Conservation (phyloP, 1,140 invertebrate species). For the Scaptomyza pallida region DNA sequence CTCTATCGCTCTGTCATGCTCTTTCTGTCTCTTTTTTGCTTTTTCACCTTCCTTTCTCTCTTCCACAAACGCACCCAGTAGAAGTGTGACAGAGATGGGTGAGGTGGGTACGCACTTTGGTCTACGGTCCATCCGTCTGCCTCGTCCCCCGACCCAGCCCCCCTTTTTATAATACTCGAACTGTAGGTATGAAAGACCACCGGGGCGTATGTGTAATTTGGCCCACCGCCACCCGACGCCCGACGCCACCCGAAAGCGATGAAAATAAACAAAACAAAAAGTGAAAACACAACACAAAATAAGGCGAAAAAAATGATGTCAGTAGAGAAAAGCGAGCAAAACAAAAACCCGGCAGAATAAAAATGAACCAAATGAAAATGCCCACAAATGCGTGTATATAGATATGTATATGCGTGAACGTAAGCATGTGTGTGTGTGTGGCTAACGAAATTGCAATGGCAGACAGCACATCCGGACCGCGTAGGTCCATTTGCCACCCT, state of each 20-base stretch:
- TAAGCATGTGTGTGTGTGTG: slow-evolving; percentile 34
- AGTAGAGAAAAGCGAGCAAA: slow-evolving; percentile 80
- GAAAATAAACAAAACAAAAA: slow-evolving; percentile 77
- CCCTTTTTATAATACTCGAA: slow-evolving; percentile 38
- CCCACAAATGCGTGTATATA: slow-evolving; percentile 13
- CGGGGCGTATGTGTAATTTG: slow-evolving; percentile 57
- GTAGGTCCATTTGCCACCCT: background rate
- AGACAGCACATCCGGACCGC: slow-evolving; percentile 46
- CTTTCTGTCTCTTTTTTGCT: background rate
- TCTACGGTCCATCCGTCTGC: slow-evolving; percentile 24
- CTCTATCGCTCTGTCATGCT: background rate
- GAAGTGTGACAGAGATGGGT: background rate
- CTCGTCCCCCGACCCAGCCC: background rate
- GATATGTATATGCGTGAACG: background rate
- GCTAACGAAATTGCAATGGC: slow-evolving; percentile 77
- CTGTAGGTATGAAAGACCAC: background rate
- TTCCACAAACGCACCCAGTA: background rate
- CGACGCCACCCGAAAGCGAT: slow-evolving; percentile 32
- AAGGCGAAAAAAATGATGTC: slow-evolving; percentile 72
- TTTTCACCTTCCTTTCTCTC: background rate
- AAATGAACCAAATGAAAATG: slow-evolving; percentile 75
- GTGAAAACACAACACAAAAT: slow-evolving; percentile 69
- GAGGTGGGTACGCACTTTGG: slow-evolving; percentile 37
- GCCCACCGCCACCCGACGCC: background rate
- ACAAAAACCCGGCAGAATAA: slow-evolving; percentile 61